Base-by-base conservation (phyloP, 2,797 vertebrate genomes). In the Knipowitschia caucasica region DNA sequence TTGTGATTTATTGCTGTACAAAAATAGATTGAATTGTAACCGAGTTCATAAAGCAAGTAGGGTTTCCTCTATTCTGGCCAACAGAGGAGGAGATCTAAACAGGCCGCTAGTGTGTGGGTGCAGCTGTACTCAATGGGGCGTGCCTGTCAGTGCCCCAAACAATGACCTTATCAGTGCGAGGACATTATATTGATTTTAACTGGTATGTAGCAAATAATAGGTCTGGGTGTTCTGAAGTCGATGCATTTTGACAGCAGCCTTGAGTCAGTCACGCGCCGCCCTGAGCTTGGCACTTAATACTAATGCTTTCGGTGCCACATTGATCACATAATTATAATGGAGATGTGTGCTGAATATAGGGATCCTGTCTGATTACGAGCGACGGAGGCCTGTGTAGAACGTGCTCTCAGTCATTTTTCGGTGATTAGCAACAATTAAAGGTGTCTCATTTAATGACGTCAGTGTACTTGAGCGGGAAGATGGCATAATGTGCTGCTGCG, bases 321-420 rank as follows among this genome's bases (percentile, higher is more conserved):
- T 62, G 72, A 76, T n/a, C 74, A 53, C 62, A 51, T 67, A 68
- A 82, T 85, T 83, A 51, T 81, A 77, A 86, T 74, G 72, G 77
- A 79, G 73, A 77, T 58, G 30, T 77, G 75, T 73, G 69, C 58
- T 69, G 39, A 1, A 39, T 46, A 56, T 40, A 67, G 67, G 67
- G 76, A 59, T 40, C 58, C 31, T 35, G 67, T 55, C 57, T 66
- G 71, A 80, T 62, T 59, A 65, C 69, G 33, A 55, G 53, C 56
- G 36, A 36, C 42, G 53, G 17, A 18, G 23, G 56, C 21, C 49
- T n/a, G 50, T 56, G 49, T 42, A 49, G 55, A 38, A 54, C 43
- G 50, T 0, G 9, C 5, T 8, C 46, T 20, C 11, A 68, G 51
- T 25, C 31, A 17, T 33, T 34, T 36, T 43, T 42, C 18, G 23